These are phyloP conservation scores for Penaeus chinensis DNA, from an alignment of 1,140 invertebrate genomes.

Conservation along the genomic window DNA sequence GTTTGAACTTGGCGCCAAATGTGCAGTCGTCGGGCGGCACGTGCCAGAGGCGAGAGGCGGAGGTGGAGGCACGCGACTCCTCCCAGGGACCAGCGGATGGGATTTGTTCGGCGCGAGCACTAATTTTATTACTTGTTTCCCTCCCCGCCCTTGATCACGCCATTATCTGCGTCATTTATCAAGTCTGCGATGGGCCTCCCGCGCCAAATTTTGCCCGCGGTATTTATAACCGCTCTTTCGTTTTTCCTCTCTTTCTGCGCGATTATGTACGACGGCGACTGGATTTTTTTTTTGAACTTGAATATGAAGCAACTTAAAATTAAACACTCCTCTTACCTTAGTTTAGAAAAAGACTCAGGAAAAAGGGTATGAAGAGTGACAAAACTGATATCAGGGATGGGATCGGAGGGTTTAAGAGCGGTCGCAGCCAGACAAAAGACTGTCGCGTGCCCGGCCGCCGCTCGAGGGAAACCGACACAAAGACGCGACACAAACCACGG, in stretches of 20 bases:
- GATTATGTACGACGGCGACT: not conserved
- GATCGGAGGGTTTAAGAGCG: no score
- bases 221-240: not conserved
- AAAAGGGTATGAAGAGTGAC: no score
- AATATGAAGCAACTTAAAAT: no score
- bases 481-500: no score
- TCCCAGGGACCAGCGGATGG: conserved; percentile 14
- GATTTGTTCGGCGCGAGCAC: conserved; percentile 34
- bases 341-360: no score
- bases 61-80: not conserved
- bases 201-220: not conserved
- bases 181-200: not conserved
- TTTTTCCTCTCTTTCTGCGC: not conserved
- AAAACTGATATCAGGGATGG: no score
- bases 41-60: conserved; percentile 3
- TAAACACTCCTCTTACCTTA: no score
- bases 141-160: conserved; percentile 48
- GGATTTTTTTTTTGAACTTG: no score
- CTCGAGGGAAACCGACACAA: no score
- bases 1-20: no score
- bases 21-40: not conserved
- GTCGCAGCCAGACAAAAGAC: no score
- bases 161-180: conserved; percentile 53
- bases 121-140: conserved; percentile 57
- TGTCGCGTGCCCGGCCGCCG: no score